phyloP scores from a whole-genome alignment of 2,888 invertebrate genomes.

The Caenorhabditis virilis region DNA sequence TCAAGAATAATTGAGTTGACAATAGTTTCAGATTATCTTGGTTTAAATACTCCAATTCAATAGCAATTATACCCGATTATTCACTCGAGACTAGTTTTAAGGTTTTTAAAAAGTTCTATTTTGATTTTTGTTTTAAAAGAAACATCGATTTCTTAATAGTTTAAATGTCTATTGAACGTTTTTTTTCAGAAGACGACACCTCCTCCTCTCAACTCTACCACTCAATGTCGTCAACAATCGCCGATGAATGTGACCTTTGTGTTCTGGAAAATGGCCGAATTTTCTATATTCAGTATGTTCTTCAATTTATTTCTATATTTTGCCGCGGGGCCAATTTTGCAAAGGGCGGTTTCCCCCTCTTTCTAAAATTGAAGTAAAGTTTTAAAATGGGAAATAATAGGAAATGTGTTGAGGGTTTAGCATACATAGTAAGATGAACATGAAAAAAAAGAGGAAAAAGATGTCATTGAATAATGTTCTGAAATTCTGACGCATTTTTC shows the following conservation, averaged over 20 bases:
- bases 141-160: background rate
- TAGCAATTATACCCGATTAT: no score
- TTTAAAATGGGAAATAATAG: background rate
- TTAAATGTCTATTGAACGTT: background rate
- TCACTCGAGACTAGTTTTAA: background rate
- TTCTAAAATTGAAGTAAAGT: no score
- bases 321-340: no score
- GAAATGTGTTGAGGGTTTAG: background rate
- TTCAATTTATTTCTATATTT: no score
- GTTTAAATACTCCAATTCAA: no score
- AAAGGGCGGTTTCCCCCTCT: background rate
- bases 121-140: no score
- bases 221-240: slow-evolving; percentile 23
- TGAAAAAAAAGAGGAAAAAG: no score
- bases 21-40: no score
- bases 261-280: slow-evolving; percentile 58
- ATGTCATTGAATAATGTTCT: no score
- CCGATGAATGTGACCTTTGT: slow-evolving; percentile 53
- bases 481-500: background rate
- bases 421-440: no score
- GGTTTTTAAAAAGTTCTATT: background rate
- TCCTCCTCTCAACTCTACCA: slow-evolving; percentile 16
- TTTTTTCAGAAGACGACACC: slow-evolving; percentile 28
- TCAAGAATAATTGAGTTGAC: no score
- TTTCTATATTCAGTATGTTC: slow-evolving; percentile 63